phyloP scores from a whole-genome alignment of 2,888 invertebrate species.

The Rhimphoctona megacephalus region DNA sequence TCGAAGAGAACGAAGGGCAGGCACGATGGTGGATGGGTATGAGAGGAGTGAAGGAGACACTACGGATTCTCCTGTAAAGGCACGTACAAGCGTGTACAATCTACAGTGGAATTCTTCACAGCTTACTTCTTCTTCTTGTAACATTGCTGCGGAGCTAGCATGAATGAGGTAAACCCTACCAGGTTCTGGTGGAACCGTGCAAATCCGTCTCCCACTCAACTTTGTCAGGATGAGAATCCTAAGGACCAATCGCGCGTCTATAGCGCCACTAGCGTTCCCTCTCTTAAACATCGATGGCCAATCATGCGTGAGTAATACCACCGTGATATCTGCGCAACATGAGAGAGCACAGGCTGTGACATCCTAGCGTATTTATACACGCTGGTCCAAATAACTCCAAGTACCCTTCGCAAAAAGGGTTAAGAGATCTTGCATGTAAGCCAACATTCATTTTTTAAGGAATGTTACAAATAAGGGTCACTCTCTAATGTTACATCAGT shows the following conservation, averaged over 20 bases:
- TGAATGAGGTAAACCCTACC: neutral
- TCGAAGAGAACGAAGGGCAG: constrained; percentile 51
- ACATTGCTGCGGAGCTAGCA: neutral
- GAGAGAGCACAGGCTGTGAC: neutral
- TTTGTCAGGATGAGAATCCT: neutral
- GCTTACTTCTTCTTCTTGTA: neutral
- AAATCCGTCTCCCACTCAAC: neutral
- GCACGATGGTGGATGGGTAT: constrained; percentile 66
- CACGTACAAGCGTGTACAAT: neutral
- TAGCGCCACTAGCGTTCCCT: neutral
- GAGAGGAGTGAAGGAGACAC: constrained; percentile 70
- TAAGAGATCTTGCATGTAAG: neutral
- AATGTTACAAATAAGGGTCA: neutral
- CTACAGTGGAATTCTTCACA: neutral
- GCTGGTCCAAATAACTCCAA: neutral
- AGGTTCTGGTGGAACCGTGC: neutral
- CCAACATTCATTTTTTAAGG: neutral
- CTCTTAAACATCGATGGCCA: neutral
- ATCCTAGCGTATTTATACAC: neutral
- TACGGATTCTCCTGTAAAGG: constrained; percentile 39
- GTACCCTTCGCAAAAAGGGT: neutral
- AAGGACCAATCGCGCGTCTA: neutral
- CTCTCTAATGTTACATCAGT: neutral
- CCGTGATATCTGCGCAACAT: no score
- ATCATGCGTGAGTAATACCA: no score